These are phyloP conservation scores for Sarotherodon lohbergeri DNA, from an alignment of 2,113 vertebrate genomes.

Conservation along the genomic window DNA sequence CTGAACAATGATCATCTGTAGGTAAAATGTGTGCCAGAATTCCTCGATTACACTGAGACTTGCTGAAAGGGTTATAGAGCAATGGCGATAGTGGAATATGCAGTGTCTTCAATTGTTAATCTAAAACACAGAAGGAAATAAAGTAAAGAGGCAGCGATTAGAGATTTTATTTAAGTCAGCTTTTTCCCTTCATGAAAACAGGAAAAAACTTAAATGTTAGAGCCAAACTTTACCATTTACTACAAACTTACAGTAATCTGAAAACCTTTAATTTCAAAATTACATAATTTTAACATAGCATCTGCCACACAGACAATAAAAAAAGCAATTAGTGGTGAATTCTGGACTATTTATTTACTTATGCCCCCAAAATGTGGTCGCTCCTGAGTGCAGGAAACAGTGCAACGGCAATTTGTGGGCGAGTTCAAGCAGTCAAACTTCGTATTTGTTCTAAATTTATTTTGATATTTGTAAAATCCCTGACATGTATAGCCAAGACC, in stretches of 20 bases:
- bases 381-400: background rate
- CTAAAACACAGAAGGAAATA: background rate
- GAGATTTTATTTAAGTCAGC: background rate
- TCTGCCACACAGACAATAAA: background rate
- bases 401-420: background rate
- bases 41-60: background rate
- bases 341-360: background rate
- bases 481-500: background rate
- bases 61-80: background rate
- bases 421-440: background rate
- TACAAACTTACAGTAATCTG: background rate
- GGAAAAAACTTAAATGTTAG: background rate
- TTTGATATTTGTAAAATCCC: background rate
- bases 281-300: background rate
- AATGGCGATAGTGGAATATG: background rate
- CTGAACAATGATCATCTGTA: background rate
- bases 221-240: background rate
- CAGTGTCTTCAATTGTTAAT: background rate
- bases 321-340: background rate
- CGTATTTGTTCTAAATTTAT: background rate
- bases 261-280: background rate
- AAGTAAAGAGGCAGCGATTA: background rate
- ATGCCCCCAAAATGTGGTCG: background rate
- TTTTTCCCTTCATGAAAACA: background rate
- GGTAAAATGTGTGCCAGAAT: background rate